Base-by-base conservation (phyloP, 2,113 vertebrate species). In the Saimiri boliviensis region DNA sequence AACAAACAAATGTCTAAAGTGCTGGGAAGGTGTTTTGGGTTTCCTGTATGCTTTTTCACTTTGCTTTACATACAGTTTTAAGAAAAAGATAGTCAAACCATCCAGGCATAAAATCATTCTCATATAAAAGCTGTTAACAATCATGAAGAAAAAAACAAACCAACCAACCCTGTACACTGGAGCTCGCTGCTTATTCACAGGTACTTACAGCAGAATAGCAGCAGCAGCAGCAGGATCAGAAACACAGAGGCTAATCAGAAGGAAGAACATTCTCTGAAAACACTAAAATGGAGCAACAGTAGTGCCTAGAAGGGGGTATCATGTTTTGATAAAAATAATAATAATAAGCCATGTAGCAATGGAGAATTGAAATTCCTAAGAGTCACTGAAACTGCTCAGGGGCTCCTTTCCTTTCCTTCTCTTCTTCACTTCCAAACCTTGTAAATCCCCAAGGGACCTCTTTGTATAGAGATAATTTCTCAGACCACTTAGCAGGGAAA, bases 91-190 rank as follows among this genome's bases (percentile, higher is more conserved):
- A 96, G 96, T 97, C 97, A 98, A 91, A 77, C 35, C 68, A 97
- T 47, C 0, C 21, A 95, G 89, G 97, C 97, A 98, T 96, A 98
- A 98, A 98, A 97, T 98, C 94, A 90, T 97, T 98, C 91, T 85
- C 32, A 83, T 83, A 5, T 63, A 81, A 94, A 87, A 82, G 54
- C 66, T 37, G 73, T 96, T 97, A 97, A 80, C 79, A 97, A 54
- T 96, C 85, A 92, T n/a, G 66, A 32, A 60, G 27, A 20, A 40
- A 4, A 12, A 63, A 27, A 13, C 6, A 63, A 37, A 66, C 2
- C 32, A 6, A 71, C 49, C 49, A 52, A 20, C 0, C 76, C 52
- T 45, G 52, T n/a, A 5, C 8, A 66, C 63, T 56, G 87, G 49
- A 40, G 76, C 35, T 7, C 1, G 8, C 87, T 71, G 81, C 74